Evolutionary conservation across 2,113 vertebrate species (phyloP), one percentile per base, ranked within the genome.

Genomic region (Paraplagusia blochii): DNA sequence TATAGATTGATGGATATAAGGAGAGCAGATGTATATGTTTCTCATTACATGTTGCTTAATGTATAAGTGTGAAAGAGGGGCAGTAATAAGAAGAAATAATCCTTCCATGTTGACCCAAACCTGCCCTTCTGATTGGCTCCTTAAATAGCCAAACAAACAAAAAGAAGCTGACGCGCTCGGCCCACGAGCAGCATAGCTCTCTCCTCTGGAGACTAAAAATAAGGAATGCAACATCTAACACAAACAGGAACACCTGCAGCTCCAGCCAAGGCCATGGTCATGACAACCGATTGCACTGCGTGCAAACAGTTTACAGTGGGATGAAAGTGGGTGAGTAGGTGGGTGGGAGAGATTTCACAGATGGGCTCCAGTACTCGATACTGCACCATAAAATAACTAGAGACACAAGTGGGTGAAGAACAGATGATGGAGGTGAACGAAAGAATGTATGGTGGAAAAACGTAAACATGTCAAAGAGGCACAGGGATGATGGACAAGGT

Each of bases 191-290:
- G 64, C 49, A 62, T 36, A 84, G 72, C 45, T 53, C 45, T 71
- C 39, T 10, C 9, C 22, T 4, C 22, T 29, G 22, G 3, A 45
- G 58, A 47, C 65, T 80, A 78, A 82, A 85, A 79, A 87, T 79
- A 79, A 44, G 54, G 64, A 69, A 66, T 10, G 19, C 51, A 12
- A 14, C 44, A 2, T 73, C 44, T 79, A 89, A 86, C 74, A 78
- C 82, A 88, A 89, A 89, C 86, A 89, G 82, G 81, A 89, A 88
- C 88, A 91, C 87, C 89, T 90, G 87, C 68, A 59, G 70, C 66
- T 66, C 38, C 54, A 29, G 66, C 43, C 2, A 51, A 40, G 50
- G 34, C 55, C 1, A 52, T 72, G 39, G 44, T 47, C 81, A 73
- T 58, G 82, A 43, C 81, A 59, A 76, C 61, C 72, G 59, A 66